Evolutionary conservation across 2,797 vertebrate genomes (phyloP).

Genomic region (Agapornis canus): DNA sequence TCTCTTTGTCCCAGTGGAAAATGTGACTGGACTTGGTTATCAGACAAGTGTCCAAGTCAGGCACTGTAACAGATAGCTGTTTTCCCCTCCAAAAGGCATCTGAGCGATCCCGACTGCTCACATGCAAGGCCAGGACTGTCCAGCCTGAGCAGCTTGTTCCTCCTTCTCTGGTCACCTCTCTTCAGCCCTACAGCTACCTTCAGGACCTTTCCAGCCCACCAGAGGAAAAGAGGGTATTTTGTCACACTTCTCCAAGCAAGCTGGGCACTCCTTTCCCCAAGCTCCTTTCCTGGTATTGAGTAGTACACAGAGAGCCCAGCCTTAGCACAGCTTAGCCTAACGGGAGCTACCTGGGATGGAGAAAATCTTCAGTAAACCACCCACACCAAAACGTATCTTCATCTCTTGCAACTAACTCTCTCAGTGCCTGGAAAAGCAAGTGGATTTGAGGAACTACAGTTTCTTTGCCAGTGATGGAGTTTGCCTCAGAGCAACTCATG

Average conservation of each 20-base stretch:
- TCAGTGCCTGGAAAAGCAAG: not conserved
- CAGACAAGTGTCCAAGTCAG: not conserved
- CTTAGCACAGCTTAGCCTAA: not conserved
- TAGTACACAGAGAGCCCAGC: rapidly evolving
- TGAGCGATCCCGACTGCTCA: rapidly evolving
- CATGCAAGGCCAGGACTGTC: not conserved
- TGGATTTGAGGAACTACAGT: not conserved
- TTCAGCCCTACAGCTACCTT: not conserved
- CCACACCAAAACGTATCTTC: not conserved
- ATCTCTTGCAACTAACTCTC: not conserved
- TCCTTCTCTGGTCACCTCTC: not conserved
- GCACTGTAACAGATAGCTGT: not conserved
- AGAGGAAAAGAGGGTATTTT: not conserved
- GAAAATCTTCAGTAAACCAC: not conserved
- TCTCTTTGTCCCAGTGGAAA: not conserved
- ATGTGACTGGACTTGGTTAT: not conserved
- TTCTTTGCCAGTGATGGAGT: rapidly evolving
- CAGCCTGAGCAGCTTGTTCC: not conserved
- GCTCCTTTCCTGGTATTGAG: not conserved
- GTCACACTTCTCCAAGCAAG: not conserved
- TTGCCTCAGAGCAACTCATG: not conserved
- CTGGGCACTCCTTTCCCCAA: not conserved
- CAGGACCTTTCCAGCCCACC: not conserved
- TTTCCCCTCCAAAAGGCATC: not conserved
- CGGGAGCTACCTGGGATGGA: not conserved